These are phyloP conservation scores for Siniperca undulata DNA, from an alignment of 2,797 vertebrate genomes.

Conservation along the genomic window DNA sequence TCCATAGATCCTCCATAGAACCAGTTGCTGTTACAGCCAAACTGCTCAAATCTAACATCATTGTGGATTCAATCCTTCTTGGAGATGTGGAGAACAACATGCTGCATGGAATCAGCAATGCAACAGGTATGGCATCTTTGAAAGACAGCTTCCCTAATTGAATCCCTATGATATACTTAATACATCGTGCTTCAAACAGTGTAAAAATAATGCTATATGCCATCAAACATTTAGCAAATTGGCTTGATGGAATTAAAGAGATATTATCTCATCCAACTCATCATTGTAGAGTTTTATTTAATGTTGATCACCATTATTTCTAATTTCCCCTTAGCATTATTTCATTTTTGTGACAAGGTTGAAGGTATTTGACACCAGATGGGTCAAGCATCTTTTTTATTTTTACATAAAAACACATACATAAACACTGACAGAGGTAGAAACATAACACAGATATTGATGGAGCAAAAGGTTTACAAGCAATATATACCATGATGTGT, in stretches of 20 bases:
- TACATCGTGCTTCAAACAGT: neutral
- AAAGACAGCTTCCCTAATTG: neutral
- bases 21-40: conserved; percentile 62
- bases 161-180: neutral
- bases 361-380: neutral
- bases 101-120: conserved; percentile 79
- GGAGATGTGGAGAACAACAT: conserved; percentile 68
- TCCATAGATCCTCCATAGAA: conserved; percentile 58
- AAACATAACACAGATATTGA: neutral
- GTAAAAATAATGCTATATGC: neutral
- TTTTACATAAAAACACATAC: too few species aligned
- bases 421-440: neutral
- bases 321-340: neutral
- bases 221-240: neutral
- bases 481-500: neutral
- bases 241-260: neutral
- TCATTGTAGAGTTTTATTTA: neutral
- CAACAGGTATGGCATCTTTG: conserved; percentile 64
- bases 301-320: neutral
- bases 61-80: conserved; percentile 77
- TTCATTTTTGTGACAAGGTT: neutral
- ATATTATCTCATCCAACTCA: neutral
- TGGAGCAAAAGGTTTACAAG: neutral
- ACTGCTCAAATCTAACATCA: conserved; percentile 59
- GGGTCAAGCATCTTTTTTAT: neutral